Percentiles rank a stretch among this genome's conserved stretches.
These are phyloP conservation scores for Peromyscus californicus DNA, from an alignment of 2,113 vertebrate genomes.

Conservation along the genomic window DNA sequence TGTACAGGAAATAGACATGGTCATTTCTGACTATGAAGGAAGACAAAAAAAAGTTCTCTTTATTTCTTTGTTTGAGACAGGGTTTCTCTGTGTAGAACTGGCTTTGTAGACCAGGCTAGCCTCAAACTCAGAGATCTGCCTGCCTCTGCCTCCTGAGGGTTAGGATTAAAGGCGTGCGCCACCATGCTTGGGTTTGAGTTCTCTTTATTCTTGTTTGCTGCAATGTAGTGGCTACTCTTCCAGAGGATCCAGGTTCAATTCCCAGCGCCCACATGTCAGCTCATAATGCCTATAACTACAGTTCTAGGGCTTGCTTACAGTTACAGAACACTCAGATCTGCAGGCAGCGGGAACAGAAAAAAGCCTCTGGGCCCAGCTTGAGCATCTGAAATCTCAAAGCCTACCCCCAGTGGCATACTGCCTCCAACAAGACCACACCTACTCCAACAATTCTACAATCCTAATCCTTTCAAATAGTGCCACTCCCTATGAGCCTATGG, in stretches of 20 bases:
- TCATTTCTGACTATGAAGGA: background rate
- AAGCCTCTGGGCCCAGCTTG: too few species aligned
- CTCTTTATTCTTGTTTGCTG: conserved; percentile 48
- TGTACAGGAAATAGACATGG: background rate
- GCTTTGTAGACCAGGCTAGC: background rate
- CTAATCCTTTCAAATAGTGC: too few species aligned
- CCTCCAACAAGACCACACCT: too few species aligned
- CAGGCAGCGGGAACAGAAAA: too few species aligned
- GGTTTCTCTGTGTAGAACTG: background rate
- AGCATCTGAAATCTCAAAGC: too few species aligned
- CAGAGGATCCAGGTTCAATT: background rate
- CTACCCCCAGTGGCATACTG: too few species aligned
- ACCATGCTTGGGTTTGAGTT: background rate
- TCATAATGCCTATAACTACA: background rate
- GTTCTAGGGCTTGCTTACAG: too few species aligned
- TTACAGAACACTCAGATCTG: too few species aligned
- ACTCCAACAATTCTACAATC: too few species aligned
- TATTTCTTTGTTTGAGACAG: background rate
- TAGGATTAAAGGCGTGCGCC: background rate
- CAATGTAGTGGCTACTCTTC: background rate
- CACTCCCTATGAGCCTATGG: background rate
- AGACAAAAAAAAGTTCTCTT: background rate
- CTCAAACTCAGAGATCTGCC: background rate
- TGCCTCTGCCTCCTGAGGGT: background rate
- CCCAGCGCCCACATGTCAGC: background rate